phyloP scores from a whole-genome alignment of 2,113 vertebrate genomes.

The Nothocercus julius region DNA sequence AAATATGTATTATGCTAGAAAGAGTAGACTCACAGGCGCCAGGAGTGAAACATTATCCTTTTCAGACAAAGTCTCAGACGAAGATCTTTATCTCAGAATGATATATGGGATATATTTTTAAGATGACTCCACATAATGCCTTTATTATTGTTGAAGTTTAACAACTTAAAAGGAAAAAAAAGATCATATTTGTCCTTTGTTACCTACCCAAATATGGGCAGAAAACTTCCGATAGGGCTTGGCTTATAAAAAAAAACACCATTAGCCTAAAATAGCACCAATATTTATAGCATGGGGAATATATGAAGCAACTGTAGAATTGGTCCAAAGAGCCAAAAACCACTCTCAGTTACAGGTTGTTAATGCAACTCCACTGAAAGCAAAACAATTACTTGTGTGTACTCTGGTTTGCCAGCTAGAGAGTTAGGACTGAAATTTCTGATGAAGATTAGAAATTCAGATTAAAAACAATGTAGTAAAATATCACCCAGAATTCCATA shows the following conservation, averaged over 20 bases:
- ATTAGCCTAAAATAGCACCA: constrained; percentile 3
- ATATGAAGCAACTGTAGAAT: constrained; percentile 2
- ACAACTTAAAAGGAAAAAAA: constrained; percentile 47
- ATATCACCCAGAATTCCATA: neutral
- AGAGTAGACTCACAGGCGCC: constrained; percentile 69
- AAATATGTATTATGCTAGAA: constrained; percentile 69
- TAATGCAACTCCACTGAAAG: neutral
- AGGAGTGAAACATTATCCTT: constrained; percentile 74
- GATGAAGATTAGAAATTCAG: neutral
- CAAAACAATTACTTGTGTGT: neutral
- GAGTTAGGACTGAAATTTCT: neutral
- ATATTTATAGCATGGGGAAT: constrained; percentile 10
- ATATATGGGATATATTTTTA: constrained; percentile 73
- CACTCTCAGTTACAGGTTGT: neutral
- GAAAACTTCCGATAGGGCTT: constrained; percentile 7
- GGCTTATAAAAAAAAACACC: neutral
- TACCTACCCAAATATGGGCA: constrained; percentile 57
- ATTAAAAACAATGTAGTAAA: neutral
- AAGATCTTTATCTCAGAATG: constrained; percentile 73
- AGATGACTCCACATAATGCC: constrained; percentile 73
- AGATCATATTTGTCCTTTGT: constrained; percentile 52
- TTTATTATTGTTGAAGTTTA: constrained; percentile 70
- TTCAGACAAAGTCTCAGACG: constrained; percentile 74
- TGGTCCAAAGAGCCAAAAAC: neutral
- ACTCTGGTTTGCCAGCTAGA: neutral